These are phyloP conservation scores for Chrysodeixis includens DNA, from an alignment of 2,888 invertebrate species.

Conservation along the genomic window DNA sequence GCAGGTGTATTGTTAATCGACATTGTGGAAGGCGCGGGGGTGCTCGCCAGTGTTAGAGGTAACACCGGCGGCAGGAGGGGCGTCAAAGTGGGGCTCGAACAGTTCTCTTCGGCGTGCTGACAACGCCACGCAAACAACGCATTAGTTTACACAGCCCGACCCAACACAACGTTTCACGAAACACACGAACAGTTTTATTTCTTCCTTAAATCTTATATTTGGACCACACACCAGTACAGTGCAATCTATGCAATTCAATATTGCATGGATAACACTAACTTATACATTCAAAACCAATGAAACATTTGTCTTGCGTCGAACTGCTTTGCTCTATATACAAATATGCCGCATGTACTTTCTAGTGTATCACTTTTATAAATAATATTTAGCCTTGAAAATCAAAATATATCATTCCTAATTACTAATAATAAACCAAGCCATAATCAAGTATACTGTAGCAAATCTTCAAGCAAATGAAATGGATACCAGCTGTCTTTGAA, in stretches of 20 bases:
- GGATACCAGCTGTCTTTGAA: not conserved
- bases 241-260: not conserved
- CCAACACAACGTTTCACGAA: constrained; percentile 19
- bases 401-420: not conserved
- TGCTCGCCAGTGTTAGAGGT: constrained; percentile 64
- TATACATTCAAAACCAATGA: constrained; percentile 5
- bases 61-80: constrained; percentile 75
- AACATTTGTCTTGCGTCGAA: constrained; percentile 19
- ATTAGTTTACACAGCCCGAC: constrained; percentile 54
- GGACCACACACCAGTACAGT: no score
- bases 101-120: constrained; percentile 71
- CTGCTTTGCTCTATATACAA: constrained; percentile 19
- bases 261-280: not conserved
- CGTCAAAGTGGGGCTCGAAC: constrained; percentile 73
- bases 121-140: constrained; percentile 57
- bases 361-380: not conserved
- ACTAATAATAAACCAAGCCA: not conserved
- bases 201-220: no score
- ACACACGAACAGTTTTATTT: no score
- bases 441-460: not conserved
- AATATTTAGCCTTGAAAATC: not conserved
- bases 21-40: constrained; percentile 64
- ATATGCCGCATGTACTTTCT: constrained; percentile 4
- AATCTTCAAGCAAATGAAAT: not conserved
- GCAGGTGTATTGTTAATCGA: constrained; percentile 67